These are phyloP conservation scores for Phortica okadai DNA, from an alignment of 2,888 invertebrate species.

Conservation along the genomic window DNA sequence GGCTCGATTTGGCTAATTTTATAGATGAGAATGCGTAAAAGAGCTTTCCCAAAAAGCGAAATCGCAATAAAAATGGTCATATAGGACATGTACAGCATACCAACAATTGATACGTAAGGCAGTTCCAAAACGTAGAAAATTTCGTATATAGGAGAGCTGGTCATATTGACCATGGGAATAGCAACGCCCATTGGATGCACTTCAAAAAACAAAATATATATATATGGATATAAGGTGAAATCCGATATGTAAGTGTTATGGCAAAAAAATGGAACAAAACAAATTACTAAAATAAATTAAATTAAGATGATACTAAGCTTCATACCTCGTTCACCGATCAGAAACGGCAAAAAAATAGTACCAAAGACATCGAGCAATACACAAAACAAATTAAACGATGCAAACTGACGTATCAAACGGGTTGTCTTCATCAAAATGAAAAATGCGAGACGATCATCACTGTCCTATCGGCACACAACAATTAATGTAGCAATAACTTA, in stretches of 20 bases:
- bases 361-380: constrained; percentile 62
- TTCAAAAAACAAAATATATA: constrained; percentile 41
- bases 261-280: background rate
- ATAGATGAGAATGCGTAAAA: constrained; percentile 63
- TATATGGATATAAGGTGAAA: background rate
- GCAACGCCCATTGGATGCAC: constrained; percentile 71
- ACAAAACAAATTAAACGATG: constrained; percentile 66
- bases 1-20: constrained; percentile 46
- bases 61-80: constrained; percentile 70
- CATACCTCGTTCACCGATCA: constrained; percentile 59
- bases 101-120: constrained; percentile 58
- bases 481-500: constrained; percentile 34
- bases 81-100: constrained; percentile 71
- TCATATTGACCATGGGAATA: constrained; percentile 67
- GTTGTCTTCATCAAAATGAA: constrained; percentile 54
- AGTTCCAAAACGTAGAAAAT: constrained; percentile 66
- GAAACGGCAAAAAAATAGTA: constrained; percentile 62
- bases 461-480: constrained; percentile 44
- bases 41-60: constrained; percentile 68
- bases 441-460: constrained; percentile 48
- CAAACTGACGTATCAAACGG: constrained; percentile 59
- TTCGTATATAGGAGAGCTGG: constrained; percentile 65
- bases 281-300: background rate
- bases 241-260: background rate
- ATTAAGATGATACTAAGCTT: background rate